Base-by-base conservation (phyloP, 2,888 invertebrate species). In the Ectemnius continuus region DNA sequence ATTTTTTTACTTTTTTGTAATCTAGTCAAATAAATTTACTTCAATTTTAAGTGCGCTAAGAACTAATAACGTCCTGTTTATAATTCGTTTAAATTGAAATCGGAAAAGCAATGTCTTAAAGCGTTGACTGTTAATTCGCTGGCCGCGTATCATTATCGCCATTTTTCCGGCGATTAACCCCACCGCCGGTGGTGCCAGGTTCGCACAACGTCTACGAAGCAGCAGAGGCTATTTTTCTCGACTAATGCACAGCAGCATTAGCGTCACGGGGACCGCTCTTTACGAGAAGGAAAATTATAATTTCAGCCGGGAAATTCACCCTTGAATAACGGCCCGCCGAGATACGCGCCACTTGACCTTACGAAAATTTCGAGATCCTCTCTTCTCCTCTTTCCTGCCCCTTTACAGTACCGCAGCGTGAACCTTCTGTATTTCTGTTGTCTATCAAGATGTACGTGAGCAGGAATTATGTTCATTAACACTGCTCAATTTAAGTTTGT, bases 191-290 rank as follows among this genome's bases (percentile, higher is more conserved):
- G 75, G 68, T 71, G 79, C 80, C 45, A 70, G 72, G 72, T 69
- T 75, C 73, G 47, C 78, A 79, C 84, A 80, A 84, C 76, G 74
- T 74, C 73, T 66, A 67, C 73, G n/a, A 52, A 13, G 62, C 67
- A 48, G 62, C 61, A 61, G 57, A 36, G 62, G 82, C 81, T 80
- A 85, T 85, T 85, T 85, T 85, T 85, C 85, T 83, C 80, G 75
- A 76, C 83, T 85, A 85, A 85, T 85, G 85, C 84, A 78, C 79
- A 76, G 81, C 83, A 79, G 85, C 85, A 85, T 85, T 85, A 85
- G 85, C 84, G 83, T 85, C 85, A 78, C 75, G 61, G 65, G 67
- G 70, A 79, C 73, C 80, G 76, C 81, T 78, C 80, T 85, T 84
- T 76, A 81, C 78, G 76, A 78, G 77, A 80, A 75, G 78, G 80